Evolutionary conservation across 2,888 invertebrate genomes (phyloP), one percentile per base, ranked within the genome.

Genomic region (Chloromyia formosa): DNA sequence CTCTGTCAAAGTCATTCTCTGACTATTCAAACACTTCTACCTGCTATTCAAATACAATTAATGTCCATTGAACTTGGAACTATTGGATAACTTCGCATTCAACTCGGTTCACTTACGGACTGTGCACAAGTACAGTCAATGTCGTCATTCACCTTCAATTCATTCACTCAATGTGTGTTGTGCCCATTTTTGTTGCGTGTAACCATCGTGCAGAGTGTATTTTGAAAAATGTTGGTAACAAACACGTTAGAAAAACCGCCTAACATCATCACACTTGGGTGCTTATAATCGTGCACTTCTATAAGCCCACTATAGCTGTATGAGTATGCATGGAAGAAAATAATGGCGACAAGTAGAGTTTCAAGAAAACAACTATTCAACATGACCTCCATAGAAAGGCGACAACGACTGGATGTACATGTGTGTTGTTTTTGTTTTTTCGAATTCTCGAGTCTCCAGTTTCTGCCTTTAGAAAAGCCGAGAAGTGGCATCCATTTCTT

Each of bases 141-240:
- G 54, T 27, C 68, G 68, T 69, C 68, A 69, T 69, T 69, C 68
- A 69, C 68, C 68, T 69, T 69, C 53, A 27, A 69, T 53, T 53
- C 54, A 27, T 16, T 16, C 22, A 49, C 23, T 22, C 14, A 2
- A 23, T 22, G 27, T n/a, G 27, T 7, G 27, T 2, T 69, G 54
- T 69, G 35, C 27, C 54, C 68, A 69, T 62, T 62, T 35, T 40
- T n/a, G 23, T 10, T 14, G 16, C n/a, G 53, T 53, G 3, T 56
- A 49, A 12, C 14, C 49, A 49, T 49, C 14, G 49, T 49, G 12
- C 49, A n/a, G 49, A 49, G 49, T 49, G 16, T 49, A 12, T 49
- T 35, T 35, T 35, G 27, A 35, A 35, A 35, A 35, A 35, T 4
- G 27, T 35, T 2, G 2, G 27, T 35, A 35, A 7, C 27, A 35